Percentiles rank a stretch among this genome's conserved stretches.
Evolutionary conservation across 2,113 vertebrate species (phyloP).

Genomic region (Phyllostomus hastatus): DNA sequence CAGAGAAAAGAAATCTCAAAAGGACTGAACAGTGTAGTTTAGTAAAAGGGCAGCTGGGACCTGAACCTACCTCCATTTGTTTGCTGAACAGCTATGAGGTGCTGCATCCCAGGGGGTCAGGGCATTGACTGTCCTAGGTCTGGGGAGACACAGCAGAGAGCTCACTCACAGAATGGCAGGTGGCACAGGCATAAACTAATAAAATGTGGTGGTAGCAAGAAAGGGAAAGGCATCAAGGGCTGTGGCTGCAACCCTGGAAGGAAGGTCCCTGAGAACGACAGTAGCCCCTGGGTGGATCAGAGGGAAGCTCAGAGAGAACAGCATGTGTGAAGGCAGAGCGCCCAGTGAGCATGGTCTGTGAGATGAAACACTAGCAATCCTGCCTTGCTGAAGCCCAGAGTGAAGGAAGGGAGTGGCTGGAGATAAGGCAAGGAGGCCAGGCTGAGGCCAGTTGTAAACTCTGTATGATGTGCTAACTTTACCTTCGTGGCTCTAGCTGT

Average conservation of each 20-base stretch:
- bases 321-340: neutral
- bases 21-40: neutral
- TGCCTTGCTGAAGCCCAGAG: neutral
- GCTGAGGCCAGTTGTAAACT: neutral
- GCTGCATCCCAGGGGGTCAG: neutral
- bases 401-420: neutral
- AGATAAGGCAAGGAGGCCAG: neutral
- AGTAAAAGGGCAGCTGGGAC: constrained; percentile 18
- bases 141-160: neutral
- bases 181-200: neutral
- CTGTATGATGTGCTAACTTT: neutral
- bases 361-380: neutral
- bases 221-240: neutral
- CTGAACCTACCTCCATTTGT: neutral
- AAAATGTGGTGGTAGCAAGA: neutral
- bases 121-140: neutral
- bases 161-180: neutral
- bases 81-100: neutral
- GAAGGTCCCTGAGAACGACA: no score
- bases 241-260: neutral
- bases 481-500: neutral
- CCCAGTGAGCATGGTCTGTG: neutral
- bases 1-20: constrained; percentile 52
- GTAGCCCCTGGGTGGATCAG: neutral
- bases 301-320: neutral